Evolutionary conservation across 1,140 invertebrate genomes (phyloP).

Genomic region (Eufriesea mexicana): DNA sequence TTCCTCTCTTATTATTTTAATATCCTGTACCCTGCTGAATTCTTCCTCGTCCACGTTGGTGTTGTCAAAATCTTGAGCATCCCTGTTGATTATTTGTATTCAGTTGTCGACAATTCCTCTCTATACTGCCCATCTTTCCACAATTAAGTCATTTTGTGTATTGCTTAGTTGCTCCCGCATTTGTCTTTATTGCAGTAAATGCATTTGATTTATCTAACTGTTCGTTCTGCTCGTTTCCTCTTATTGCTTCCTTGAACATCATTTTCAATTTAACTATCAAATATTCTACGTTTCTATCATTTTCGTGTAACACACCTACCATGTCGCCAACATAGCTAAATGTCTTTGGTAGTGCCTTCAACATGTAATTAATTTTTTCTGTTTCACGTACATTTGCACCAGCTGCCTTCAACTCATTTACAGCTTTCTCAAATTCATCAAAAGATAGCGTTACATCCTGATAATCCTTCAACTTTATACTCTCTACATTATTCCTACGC

Average conservation of each 20-base stretch:
- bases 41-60: not conserved
- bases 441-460: not conserved
- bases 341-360: too few species aligned
- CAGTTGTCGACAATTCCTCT: not conserved
- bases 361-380: too few species aligned
- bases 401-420: slow-evolving; percentile 68
- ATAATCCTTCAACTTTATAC: slow-evolving; percentile 46
- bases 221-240: slow-evolving; percentile 63
- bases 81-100: not conserved
- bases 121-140: slow-evolving; percentile 12
- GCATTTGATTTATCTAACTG: slow-evolving; percentile 57
- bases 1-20: not conserved
- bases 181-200: not conserved
- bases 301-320: too few species aligned
- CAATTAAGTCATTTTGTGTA: slow-evolving; percentile 50
- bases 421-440: slow-evolving; percentile 69
- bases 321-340: too few species aligned
- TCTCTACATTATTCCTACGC: slow-evolving; percentile 43
- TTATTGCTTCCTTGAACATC: slow-evolving; percentile 3
- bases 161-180: not conserved
- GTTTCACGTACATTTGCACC: not conserved
- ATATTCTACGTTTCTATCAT: not conserved
- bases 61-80: not conserved
- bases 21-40: not conserved
- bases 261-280: not conserved